Evolutionary conservation across 2,888 invertebrate species (phyloP).

Genomic region (Philonicus albiceps): DNA sequence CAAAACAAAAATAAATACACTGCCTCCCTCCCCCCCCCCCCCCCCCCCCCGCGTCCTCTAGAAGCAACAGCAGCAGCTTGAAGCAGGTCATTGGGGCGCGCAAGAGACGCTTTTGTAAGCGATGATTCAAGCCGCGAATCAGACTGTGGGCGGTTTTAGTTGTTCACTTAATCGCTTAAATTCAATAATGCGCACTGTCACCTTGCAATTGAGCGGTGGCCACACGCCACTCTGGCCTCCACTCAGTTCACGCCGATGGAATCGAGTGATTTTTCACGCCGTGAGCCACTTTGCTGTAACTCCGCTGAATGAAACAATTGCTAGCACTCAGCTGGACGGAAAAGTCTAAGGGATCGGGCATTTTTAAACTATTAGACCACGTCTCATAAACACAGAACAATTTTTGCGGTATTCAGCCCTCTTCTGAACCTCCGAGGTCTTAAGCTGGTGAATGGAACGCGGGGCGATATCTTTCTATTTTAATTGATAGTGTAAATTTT

Average conservation of each 20-base stretch:
- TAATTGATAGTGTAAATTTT: no score
- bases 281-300: neutral
- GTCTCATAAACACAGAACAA: neutral
- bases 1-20: constrained; percentile 4
- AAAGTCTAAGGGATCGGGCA: neutral
- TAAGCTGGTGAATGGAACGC: neutral
- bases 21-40: neutral
- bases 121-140: constrained; percentile 12
- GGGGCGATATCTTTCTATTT: neutral
- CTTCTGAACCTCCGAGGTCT: neutral
- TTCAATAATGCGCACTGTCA: constrained; percentile 19
- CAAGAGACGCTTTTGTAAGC: neutral
- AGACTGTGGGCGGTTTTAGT: constrained; percentile 13
- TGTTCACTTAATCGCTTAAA: constrained; percentile 34
- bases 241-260: neutral
- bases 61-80: neutral
- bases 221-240: neutral
- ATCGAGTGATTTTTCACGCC: neutral
- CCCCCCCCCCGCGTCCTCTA: neutral
- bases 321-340: neutral
- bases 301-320: neutral
- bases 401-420: neutral
- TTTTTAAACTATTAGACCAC: neutral
- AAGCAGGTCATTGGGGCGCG: constrained; percentile 20
- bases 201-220: constrained; percentile 9